phyloP scores from a whole-genome alignment of 2,888 invertebrate genomes.

The Drosophila lutescens region DNA sequence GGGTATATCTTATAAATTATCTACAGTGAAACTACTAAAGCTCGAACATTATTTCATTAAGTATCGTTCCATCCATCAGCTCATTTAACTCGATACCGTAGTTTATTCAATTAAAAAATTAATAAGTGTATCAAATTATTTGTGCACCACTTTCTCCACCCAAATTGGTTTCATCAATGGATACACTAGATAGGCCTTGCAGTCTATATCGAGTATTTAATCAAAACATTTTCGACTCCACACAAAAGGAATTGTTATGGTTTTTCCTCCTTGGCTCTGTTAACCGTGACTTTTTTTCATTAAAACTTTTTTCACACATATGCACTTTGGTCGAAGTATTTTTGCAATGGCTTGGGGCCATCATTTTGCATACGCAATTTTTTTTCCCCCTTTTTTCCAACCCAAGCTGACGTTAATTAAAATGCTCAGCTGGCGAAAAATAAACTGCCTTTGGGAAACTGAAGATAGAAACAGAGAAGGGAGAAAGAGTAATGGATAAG shows the following conservation, averaged over 20 bases:
- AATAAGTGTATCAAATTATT: too few relatives aligned
- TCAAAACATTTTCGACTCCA: not conserved
- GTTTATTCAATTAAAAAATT: not conserved
- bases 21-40: too few relatives aligned
- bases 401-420: slow-evolving; percentile 50
- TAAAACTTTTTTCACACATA: slow-evolving; percentile 52
- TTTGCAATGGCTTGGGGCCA: slow-evolving; percentile 39
- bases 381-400: not conserved
- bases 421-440: slow-evolving; percentile 44
- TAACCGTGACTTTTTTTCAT: slow-evolving; percentile 46
- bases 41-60: too few relatives aligned
- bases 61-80: not conserved
- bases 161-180: not conserved
- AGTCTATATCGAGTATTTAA: not conserved
- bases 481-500: not conserved
- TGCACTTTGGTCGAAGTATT: slow-evolving; percentile 14
- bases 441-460: slow-evolving; percentile 22
- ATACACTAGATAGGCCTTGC: not conserved
- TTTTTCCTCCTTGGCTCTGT: not conserved
- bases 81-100: not conserved
- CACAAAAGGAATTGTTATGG: slow-evolving; percentile 14
- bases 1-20: not conserved
- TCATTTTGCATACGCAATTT: slow-evolving; percentile 52
- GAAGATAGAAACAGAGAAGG: slow-evolving; percentile 1
- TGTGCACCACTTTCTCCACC: not conserved